These are phyloP conservation scores for Dallia pectoralis DNA, from an alignment of 2,797 vertebrate species.

Conservation along the genomic window DNA sequence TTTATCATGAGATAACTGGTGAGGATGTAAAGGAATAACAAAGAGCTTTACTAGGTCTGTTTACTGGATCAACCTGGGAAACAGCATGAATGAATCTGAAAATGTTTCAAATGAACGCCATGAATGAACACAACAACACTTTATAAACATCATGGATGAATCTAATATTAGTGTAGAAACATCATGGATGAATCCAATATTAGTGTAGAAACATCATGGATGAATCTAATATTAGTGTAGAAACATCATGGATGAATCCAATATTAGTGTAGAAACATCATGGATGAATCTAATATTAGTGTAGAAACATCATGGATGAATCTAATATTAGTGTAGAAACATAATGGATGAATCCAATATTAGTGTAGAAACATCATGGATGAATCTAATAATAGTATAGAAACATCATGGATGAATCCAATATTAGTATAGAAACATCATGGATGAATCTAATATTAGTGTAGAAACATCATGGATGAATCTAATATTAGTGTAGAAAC, in stretches of 20 bases:
- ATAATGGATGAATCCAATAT: too few species aligned
- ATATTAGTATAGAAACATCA: too few species aligned
- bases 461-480: conserved; percentile 17
- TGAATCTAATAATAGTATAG: conserved; percentile 18
- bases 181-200: conserved; percentile 14
- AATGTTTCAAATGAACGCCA: conserved; percentile 29
- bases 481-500: conserved; percentile 32
- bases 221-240: too few species aligned
- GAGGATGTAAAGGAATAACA: conserved; percentile 42
- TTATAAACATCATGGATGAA: conserved; percentile 25
- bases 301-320: too few species aligned
- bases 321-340: too few species aligned
- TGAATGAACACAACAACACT: conserved; percentile 4
- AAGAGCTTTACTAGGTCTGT: conserved; percentile 29
- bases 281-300: conserved; percentile 12
- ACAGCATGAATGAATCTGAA: conserved; percentile 23
- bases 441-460: too few species aligned
- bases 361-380: conserved; percentile 21
- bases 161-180: conserved; percentile 14
- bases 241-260: too few species aligned
- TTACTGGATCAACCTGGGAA: conserved; percentile 20
- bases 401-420: too few species aligned
- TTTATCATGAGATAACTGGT: conserved; percentile 24
- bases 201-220: conserved; percentile 38
- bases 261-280: too few species aligned